These are phyloP conservation scores for Psix sp. DNA, from an alignment of 1,140 invertebrate species.

Conservation along the genomic window DNA sequence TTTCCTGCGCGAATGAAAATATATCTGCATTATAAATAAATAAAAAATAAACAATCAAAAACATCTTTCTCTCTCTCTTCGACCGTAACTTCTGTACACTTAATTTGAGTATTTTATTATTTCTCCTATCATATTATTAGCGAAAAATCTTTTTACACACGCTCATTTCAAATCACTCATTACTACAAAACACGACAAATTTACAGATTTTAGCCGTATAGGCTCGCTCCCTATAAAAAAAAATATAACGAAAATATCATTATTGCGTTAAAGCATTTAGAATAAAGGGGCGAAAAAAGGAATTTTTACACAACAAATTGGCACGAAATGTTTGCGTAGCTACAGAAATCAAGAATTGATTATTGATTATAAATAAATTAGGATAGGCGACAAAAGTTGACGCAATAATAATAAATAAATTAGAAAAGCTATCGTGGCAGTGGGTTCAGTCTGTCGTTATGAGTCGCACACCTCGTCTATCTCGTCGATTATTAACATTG, in stretches of 20 bases:
- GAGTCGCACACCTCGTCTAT: constrained; percentile 57
- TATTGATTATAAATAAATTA: constrained; percentile 37
- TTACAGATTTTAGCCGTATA: no score
- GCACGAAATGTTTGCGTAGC: constrained; percentile 37
- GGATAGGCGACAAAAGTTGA: constrained; percentile 24
- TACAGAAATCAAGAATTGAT: constrained; percentile 1
- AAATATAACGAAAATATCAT: constrained; percentile 6
- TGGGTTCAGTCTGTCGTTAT: constrained; percentile 52
- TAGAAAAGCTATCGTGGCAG: constrained; percentile 50
- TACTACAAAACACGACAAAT: background rate
- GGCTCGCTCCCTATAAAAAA: no score
- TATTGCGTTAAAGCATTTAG: background rate
- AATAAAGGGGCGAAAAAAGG: constrained; percentile 1
- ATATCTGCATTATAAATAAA: constrained; percentile 8
- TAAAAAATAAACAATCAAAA: constrained; percentile 21
- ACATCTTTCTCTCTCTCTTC: background rate
- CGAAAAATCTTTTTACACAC: constrained; percentile 14
- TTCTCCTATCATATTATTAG: background rate
- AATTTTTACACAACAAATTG: constrained; percentile 15
- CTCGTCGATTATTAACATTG: constrained; percentile 57
- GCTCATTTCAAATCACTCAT: background rate
- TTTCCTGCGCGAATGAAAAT: constrained; percentile 2
- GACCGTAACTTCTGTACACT: constrained; percentile 1
- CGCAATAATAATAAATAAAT: constrained; percentile 55
- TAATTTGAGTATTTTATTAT: constrained; percentile 11